Percentiles rank a stretch among this genome's conserved stretches.
phyloP scores from a whole-genome alignment of 2,888 invertebrate species.

The Eristalinus sepulchralis region DNA sequence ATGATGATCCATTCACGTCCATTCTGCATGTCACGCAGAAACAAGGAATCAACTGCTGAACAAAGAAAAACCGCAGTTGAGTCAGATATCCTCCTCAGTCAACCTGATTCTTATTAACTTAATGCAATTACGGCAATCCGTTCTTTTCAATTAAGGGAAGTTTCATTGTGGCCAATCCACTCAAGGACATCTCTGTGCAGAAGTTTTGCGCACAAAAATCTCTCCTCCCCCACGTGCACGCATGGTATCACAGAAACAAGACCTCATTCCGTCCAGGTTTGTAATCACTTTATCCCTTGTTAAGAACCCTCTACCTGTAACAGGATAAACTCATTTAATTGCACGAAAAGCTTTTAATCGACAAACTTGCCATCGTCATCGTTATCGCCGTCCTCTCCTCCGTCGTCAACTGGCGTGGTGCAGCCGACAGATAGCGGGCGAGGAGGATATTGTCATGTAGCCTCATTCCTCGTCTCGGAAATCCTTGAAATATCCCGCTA shows the following conservation, averaged over 20 bases:
- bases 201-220: background rate
- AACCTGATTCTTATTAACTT: background rate
- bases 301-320: conserved; percentile 21
- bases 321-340: conserved; percentile 47
- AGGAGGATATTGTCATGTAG: conserved; percentile 37
- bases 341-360: conserved; percentile 51
- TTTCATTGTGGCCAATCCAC: background rate
- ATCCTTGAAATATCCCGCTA: conserved; percentile 36
- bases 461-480: conserved; percentile 15
- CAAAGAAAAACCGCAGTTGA: too few species aligned
- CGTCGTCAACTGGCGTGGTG: background rate
- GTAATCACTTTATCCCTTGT: conserved; percentile 18
- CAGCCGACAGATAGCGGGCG: background rate
- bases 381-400: background rate
- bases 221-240: background rate
- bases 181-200: too few species aligned
- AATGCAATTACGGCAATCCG: conserved; percentile 4
- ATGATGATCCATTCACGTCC: too few species aligned
- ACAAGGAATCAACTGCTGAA: too few species aligned
- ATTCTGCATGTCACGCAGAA: too few species aligned
- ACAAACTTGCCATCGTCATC: conserved; percentile 47
- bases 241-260: background rate
- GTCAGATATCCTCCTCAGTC: too few species aligned
- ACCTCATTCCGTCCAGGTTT: background rate
- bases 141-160: background rate